These are phyloP conservation scores for Hyperoplus lanceolatus DNA, from an alignment of 2,797 vertebrate species.

Conservation along the genomic window DNA sequence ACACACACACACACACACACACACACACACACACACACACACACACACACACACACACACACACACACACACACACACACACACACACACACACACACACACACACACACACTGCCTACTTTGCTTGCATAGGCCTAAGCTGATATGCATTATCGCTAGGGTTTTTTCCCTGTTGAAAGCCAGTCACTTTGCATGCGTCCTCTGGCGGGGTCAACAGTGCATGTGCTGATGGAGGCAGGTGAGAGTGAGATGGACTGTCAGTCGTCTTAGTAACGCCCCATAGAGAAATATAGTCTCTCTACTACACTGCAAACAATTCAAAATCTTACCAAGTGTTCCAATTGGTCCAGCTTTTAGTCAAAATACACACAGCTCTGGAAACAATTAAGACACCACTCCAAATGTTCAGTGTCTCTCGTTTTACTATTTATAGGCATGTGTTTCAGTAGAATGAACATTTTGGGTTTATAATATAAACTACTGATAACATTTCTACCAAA, in stretches of 20 bases:
- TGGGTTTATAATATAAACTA: too few species aligned
- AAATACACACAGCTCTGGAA: too few species aligned
- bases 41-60: neutral
- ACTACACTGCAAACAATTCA: neutral
- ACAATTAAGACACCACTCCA: too few species aligned
- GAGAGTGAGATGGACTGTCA: constrained; percentile 77
- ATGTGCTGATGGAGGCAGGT: constrained; percentile 79
- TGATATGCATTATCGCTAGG: constrained; percentile 78
- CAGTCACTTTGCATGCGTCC: constrained; percentile 83
- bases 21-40: neutral
- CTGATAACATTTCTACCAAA: too few species aligned
- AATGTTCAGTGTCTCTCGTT: too few species aligned
- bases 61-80: neutral
- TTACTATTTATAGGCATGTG: too few species aligned
- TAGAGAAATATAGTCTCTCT: constrained; percentile 55
- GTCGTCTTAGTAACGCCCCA: constrained; percentile 72
- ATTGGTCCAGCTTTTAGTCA: too few species aligned
- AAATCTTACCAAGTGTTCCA: too few species aligned
- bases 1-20: constrained; percentile 4
- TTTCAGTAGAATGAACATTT: too few species aligned
- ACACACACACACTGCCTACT: constrained; percentile 46
- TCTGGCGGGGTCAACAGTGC: constrained; percentile 74
- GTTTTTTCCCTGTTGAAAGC: constrained; percentile 70
- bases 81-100: constrained; percentile 7
- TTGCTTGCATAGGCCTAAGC: constrained; percentile 72